Conservation (phyloP, 2,797 vertebrate genomes). For the Danio choprae region DNA sequence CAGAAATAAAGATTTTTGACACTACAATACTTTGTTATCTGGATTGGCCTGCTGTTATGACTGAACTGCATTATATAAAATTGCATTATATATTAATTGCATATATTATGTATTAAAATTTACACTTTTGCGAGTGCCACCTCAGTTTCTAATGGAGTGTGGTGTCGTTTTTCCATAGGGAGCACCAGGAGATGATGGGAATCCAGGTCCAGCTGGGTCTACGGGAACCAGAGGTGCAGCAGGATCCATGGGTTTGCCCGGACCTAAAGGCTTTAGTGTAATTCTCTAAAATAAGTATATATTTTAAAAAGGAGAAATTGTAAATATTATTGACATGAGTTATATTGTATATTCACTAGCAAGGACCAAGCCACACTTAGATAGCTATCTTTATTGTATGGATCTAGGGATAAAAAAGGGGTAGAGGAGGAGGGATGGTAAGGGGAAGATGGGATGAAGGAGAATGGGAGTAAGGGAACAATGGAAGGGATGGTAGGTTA, state of each 20-base stretch:
- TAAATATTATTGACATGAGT: background rate
- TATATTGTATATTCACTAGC: background rate
- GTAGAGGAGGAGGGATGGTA: no score
- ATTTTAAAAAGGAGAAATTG: background rate
- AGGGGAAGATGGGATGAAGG: no score
- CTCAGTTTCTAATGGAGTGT: background rate
- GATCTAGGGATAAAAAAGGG: no score
- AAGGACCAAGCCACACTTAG: no score
- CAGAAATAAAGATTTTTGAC: no score
- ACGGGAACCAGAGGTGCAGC: conserved; percentile 85
- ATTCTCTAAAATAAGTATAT: conserved; percentile 67
- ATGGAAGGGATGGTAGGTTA: no score
- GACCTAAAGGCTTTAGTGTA: conserved; percentile 94
- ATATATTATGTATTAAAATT: no score
- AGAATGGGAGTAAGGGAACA: no score
- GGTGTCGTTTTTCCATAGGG: conserved; percentile 76
- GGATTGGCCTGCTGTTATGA: background rate
- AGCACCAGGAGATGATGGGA: conserved; percentile 91
- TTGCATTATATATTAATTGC: no score
- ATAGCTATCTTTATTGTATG: no score
- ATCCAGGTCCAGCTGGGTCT: conserved; percentile 88
- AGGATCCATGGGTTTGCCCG: conserved; percentile 92
- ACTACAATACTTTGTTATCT: background rate
- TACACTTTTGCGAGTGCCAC: no score
- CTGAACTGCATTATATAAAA: no score